Evolutionary conservation across 2,797 vertebrate species (phyloP).

Genomic region (Oophaga sylvatica): DNA sequence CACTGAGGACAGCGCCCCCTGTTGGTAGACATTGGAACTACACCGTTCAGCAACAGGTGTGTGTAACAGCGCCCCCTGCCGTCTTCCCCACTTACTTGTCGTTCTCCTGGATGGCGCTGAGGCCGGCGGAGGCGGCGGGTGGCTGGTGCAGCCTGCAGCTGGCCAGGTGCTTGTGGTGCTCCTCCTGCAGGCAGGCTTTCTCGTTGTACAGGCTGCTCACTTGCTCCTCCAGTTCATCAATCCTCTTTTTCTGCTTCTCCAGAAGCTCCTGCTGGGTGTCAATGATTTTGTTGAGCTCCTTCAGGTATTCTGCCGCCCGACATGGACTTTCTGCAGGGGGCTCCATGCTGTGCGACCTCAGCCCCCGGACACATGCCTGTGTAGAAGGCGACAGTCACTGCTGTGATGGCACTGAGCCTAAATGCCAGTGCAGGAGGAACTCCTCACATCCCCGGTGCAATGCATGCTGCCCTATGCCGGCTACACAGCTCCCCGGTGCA

Average conservation of each 20-base stretch:
- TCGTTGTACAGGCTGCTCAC: slow-evolving; percentile 88
- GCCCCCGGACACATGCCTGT: slow-evolving; percentile 5
- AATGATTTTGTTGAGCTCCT: slow-evolving; percentile 93
- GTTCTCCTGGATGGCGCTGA: slow-evolving; percentile 43
- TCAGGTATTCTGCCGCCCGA: slow-evolving; percentile 88
- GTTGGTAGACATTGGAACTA: background rate
- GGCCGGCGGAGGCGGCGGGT: slow-evolving; percentile 59
- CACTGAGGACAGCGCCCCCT: slow-evolving; percentile 7
- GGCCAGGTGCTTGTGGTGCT: slow-evolving; percentile 89
- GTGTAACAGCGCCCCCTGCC: background rate
- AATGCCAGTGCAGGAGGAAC: background rate
- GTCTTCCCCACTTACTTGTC: slow-evolving; percentile 8
- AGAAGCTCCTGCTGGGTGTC: slow-evolving; percentile 93
- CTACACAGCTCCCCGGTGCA: background rate
- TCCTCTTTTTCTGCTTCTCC: slow-evolving; percentile 88
- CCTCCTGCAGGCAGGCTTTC: slow-evolving; percentile 86
- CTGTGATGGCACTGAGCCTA: no score
- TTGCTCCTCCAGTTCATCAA: slow-evolving; percentile 92
- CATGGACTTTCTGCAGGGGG: slow-evolving; percentile 80
- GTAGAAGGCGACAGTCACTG: background rate
- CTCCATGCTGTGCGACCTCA: slow-evolving; percentile 60
- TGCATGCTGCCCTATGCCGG: no score
- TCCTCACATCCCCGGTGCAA: background rate
- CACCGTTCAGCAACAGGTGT: slow-evolving; percentile 10
- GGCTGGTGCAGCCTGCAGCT: slow-evolving; percentile 83